Evolutionary conservation across 1,140 invertebrate species (phyloP).

Genomic region (Uloborus diversus): DNA sequence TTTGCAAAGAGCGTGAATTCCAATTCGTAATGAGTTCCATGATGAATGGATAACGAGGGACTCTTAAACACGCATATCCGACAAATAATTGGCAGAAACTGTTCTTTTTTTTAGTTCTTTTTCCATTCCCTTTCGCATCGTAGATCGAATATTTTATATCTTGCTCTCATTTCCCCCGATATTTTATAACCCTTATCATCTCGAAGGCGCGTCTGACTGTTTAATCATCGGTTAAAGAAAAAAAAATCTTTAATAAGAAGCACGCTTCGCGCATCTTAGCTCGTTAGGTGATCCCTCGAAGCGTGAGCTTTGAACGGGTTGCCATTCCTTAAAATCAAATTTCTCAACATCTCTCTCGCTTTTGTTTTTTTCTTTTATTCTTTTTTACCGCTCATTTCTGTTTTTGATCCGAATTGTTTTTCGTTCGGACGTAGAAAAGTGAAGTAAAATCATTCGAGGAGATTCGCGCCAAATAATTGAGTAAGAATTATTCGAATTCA

Average conservation of each 20-base stretch:
- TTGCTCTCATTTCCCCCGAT: background rate
- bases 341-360: conserved; percentile 16
- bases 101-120: conserved; percentile 11
- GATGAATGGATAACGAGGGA: conserved; percentile 40
- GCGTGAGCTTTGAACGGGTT: conserved; percentile 26
- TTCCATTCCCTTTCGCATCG: background rate
- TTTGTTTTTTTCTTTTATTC: too few relatives aligned
- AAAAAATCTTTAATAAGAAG: conserved; percentile 45
- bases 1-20: conserved; percentile 33
- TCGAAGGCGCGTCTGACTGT: background rate
- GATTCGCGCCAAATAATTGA: background rate
- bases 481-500: too few relatives aligned
- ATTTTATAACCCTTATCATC: conserved; percentile 3
- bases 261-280: conserved; percentile 5
- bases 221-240: conserved; percentile 50
- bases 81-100: conserved; percentile 50
- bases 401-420: conserved; percentile 1
- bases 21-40: conserved; percentile 40
- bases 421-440: background rate
- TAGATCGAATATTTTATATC: conserved; percentile 18
- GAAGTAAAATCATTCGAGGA: background rate
- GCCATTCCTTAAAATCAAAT: conserved; percentile 20
- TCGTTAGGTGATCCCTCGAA: conserved; percentile 28
- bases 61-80: conserved; percentile 41
- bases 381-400: conserved; percentile 19